These are phyloP conservation scores for Psephotus haematonotus DNA, from an alignment of 2,113 vertebrate species.

Conservation along the genomic window DNA sequence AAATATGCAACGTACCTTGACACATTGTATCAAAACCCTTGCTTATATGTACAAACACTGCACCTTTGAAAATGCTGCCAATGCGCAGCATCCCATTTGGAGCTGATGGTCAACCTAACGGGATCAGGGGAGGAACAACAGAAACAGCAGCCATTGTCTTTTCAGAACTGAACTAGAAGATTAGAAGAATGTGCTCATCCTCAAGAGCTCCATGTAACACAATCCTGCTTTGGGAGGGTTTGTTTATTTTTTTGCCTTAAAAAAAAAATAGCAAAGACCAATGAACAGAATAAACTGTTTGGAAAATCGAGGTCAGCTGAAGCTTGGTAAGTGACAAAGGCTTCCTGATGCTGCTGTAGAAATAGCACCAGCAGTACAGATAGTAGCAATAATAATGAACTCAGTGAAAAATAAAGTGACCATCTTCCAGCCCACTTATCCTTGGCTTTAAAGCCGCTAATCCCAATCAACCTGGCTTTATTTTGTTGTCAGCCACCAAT, in stretches of 20 bases:
- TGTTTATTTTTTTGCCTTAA: not conserved
- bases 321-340: not conserved
- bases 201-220: not conserved
- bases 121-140: not conserved
- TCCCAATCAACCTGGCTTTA: not conserved
- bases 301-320: not conserved
- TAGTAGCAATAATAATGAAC: not conserved
- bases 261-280: not conserved
- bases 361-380: not conserved
- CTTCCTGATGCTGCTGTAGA: not conserved
- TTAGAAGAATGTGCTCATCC: not conserved
- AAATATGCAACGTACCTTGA: fast-evolving
- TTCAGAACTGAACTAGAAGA: not conserved
- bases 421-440: not conserved
- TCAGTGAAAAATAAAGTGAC: not conserved
- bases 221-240: not conserved
- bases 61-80: not conserved
- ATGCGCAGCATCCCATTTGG: not conserved
- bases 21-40: fast-evolving
- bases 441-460: not conserved
- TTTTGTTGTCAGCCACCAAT: not conserved
- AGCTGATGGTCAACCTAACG: not conserved
- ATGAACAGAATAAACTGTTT: not conserved
- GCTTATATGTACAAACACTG: not conserved
- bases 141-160: not conserved